A percentile compares a stretch with the other conserved stretches of the same genome.
Conservation (phyloP, 2,797 vertebrate genomes). For the Anguilla obscura region DNA sequence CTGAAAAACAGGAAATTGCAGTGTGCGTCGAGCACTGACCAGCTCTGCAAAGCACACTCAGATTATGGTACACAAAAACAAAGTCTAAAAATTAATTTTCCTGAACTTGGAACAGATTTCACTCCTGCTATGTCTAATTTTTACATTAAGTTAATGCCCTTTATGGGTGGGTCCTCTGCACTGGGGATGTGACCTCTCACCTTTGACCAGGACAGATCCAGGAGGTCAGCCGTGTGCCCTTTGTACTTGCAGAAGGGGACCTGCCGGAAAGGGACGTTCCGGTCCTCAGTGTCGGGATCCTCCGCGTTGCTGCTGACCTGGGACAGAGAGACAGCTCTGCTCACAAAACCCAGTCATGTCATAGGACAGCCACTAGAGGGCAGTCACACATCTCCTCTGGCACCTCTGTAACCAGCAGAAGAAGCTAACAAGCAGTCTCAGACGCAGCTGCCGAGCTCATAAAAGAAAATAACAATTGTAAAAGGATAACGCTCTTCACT, state of each 20-base stretch:
- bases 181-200: conserved; percentile 66
- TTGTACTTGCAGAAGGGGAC: conserved; percentile 98
- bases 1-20: not conserved
- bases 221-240: conserved; percentile 96
- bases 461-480: not conserved
- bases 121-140: not conserved
- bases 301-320: conserved; percentile 83
- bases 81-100: not conserved
- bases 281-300: conserved; percentile 89
- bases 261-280: conserved; percentile 89
- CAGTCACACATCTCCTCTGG: not conserved
- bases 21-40: not conserved
- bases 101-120: not conserved
- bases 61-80: not conserved
- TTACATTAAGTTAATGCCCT: not conserved
- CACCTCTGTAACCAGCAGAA: not conserved
- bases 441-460: not conserved
- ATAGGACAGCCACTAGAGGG: not conserved
- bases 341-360: not conserved
- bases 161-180: not conserved
- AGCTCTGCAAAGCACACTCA: not conserved
- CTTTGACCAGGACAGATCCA: conserved; percentile 98
- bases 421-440: not conserved
- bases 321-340: not conserved
- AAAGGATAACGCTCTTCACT: not conserved